These are phyloP conservation scores for Anoncus sp. DNA, from an alignment of 2,888 invertebrate genomes.

Conservation along the genomic window DNA sequence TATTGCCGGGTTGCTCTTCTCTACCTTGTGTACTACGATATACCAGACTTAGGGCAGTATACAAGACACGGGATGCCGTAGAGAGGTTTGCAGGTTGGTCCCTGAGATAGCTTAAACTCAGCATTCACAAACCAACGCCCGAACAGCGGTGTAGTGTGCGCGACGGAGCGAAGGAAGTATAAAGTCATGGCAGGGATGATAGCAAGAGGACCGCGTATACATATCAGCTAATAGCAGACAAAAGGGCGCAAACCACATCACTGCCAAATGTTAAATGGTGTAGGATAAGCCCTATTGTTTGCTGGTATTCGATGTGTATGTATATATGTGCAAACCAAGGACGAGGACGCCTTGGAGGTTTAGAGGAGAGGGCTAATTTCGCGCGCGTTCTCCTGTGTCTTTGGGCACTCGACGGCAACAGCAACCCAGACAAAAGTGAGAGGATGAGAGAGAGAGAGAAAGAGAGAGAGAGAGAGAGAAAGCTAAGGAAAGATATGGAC, in stretches of 20 bases:
- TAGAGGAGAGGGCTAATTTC: constrained; percentile 72
- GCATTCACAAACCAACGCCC: constrained; percentile 78
- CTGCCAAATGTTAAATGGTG: constrained; percentile 11
- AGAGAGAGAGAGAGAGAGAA: constrained; percentile 40
- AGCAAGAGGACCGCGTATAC: constrained; percentile 17
- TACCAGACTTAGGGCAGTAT: constrained; percentile 18
- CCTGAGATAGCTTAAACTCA: constrained; percentile 78
- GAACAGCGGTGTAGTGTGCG: constrained; percentile 60
- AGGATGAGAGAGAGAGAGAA: constrained; percentile 56
- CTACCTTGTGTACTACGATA: constrained; percentile 2
- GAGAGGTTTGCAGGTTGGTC: constrained; percentile 58
- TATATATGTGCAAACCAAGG: constrained; percentile 18
- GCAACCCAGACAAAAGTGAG: constrained; percentile 73
- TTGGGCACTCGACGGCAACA: constrained; percentile 67
- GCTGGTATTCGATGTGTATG: constrained; percentile 11
- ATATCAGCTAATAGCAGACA: background rate
- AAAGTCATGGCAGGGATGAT: constrained; percentile 40
- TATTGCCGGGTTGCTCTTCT: constrained; percentile 19
- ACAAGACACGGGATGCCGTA: constrained; percentile 36
- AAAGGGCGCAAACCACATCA: constrained; percentile 16
- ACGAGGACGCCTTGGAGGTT: constrained; percentile 41
- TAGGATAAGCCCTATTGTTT: constrained; percentile 8
- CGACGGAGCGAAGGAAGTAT: constrained; percentile 43
- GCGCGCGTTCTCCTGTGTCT: constrained; percentile 67
- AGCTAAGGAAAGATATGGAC: constrained; percentile 63